Evolutionary conservation across 2,113 vertebrate genomes (phyloP).

Genomic region (Dendrocopos noguchii): DNA sequence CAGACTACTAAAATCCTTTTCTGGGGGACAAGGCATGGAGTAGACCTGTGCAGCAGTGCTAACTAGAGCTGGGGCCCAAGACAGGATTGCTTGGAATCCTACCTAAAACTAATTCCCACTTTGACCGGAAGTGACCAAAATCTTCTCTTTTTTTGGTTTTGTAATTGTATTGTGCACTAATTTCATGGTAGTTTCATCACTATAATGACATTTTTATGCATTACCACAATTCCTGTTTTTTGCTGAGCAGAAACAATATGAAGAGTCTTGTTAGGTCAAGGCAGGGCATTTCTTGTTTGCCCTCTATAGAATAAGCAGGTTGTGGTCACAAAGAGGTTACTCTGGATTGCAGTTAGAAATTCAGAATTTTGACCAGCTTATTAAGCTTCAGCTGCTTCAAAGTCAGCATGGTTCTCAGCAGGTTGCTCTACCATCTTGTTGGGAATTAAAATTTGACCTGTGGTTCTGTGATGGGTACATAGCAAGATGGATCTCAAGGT

Average conservation of each 20-base stretch:
- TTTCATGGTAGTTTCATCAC: background rate
- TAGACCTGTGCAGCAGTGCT: accelerated
- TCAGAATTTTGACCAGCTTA: background rate
- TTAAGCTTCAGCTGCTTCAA: background rate
- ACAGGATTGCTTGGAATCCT: background rate
- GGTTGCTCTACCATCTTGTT: background rate
- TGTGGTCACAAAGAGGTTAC: background rate
- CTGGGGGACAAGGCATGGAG: background rate
- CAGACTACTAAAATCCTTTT: background rate
- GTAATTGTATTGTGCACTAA: background rate
- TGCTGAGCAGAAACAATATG: background rate
- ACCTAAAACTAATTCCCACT: background rate
- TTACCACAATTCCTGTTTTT: background rate
- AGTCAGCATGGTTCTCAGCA: background rate
- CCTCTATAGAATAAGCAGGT: background rate
- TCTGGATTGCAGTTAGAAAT: background rate
- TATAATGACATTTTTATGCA: background rate
- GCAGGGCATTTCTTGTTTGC: background rate
- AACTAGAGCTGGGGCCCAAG: background rate
- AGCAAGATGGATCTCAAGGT: background rate
- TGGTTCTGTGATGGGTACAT: background rate
- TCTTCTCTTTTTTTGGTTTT: background rate
- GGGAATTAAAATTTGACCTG: background rate
- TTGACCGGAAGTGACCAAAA: background rate
- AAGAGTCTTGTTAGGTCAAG: background rate